These are phyloP conservation scores for Lycophotia porphyrea DNA, from an alignment of 2,888 invertebrate species.

Conservation along the genomic window DNA sequence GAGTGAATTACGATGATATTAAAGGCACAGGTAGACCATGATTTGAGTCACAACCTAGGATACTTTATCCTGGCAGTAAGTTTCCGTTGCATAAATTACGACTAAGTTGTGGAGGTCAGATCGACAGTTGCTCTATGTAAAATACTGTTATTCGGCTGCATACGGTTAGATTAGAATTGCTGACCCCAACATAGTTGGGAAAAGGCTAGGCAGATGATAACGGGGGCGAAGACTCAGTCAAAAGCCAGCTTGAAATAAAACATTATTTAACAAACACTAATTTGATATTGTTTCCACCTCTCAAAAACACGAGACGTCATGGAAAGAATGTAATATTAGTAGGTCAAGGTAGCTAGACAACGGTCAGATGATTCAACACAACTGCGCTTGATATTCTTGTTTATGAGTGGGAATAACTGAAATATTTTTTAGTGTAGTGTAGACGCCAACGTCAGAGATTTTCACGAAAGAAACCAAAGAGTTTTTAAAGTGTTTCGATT, in stretches of 20 bases:
- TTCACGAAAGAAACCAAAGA: not conserved
- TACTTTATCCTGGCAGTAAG: not conserved
- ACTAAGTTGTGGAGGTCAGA: too few species aligned
- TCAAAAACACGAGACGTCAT: slow-evolving; percentile 21
- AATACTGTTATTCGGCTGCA: not conserved
- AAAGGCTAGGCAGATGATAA: not conserved
- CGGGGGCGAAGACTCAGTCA: not conserved
- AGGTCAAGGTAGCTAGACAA: slow-evolving; percentile 55
- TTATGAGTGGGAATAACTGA: slow-evolving; percentile 29
- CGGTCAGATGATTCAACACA: slow-evolving; percentile 45
- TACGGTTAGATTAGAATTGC: not conserved
- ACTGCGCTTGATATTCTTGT: slow-evolving; percentile 36
- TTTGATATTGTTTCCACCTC: not conserved
- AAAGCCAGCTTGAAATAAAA: not conserved
- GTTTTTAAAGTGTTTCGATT: not conserved
- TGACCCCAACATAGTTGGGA: not conserved
- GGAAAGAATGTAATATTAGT: slow-evolving; percentile 38
- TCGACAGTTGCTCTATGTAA: not conserved
- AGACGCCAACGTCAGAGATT: not conserved
- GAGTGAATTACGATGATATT: not conserved
- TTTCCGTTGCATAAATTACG: too few species aligned
- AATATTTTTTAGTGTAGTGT: slow-evolving; percentile 22
- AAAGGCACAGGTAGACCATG: not conserved
- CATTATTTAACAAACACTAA: not conserved
- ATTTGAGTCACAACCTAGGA: not conserved